Evolutionary conservation across 1,140 invertebrate genomes (phyloP), one percentile per base, ranked within the genome.

Genomic region (Drosophila ercepeae): DNA sequence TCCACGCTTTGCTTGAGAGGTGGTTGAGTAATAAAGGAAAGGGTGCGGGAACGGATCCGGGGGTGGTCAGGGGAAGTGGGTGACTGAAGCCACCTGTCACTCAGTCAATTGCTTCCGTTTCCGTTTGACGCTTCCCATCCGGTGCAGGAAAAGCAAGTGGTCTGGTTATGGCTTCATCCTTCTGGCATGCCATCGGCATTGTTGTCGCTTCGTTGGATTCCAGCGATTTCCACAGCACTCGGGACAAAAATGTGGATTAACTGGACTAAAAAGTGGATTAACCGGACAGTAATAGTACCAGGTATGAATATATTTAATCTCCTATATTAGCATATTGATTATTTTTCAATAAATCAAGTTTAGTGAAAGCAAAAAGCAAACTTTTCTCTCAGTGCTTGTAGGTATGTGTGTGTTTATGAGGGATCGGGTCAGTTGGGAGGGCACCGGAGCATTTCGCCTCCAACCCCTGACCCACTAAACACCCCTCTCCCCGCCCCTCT

Each of bases 41-140:
- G 19, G 5, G n/a, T n/a, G n/a, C n/a, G n/a, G n/a, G n/a, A n/a
- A n/a, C n/a, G n/a, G n/a, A n/a, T n/a, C n/a, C n/a, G n/a, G n/a
- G 21, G 21, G 21, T 21, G 14, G 6, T 1, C 11, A n/a, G 13
- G 16, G 29, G 21, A 8, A 8, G 3, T 7, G 8, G n/a, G 2
- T 6, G n/a, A n/a, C n/a, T n/a, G n/a, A n/a, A n/a, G 19, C 8
- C 27, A 45, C 60, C 41, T 58, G 48, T 52, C 61, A 75, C 50
- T 57, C 65, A 81, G 68, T 81, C 72, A 72, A 81, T 81, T 75
- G 55, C 77, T 81, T 81, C 78, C 77, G 71, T 32, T 75, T 79
- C 65, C 76, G 71, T 52, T 78, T 64, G 61, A 68, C 64, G 64
- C 63, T 46, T 64, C 59, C 34, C 59, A 65, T 65, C 61, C 61